These are phyloP conservation scores for Mola mola DNA, from an alignment of 2,113 vertebrate species.

Conservation along the genomic window DNA sequence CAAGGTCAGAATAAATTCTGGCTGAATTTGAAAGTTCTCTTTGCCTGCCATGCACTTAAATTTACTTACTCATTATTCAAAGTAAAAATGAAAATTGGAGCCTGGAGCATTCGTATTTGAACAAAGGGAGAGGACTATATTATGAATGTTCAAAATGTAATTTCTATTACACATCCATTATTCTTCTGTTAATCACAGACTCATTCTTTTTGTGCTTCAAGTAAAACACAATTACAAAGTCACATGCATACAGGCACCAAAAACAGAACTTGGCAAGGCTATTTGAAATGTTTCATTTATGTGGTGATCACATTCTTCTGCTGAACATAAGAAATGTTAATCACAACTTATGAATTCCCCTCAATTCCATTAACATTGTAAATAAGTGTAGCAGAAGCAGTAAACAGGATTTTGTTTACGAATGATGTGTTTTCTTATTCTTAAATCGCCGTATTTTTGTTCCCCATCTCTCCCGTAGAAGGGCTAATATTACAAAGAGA, in stretches of 20 bases:
- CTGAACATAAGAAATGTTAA: conserved; percentile 65
- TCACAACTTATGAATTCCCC: conserved; percentile 53
- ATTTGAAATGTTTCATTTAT: conserved; percentile 78
- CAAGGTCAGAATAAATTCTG: conserved; percentile 72
- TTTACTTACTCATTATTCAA: conserved; percentile 81
- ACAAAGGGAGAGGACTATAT: conserved; percentile 80
- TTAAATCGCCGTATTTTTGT: conserved; percentile 63
- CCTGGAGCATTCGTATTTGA: conserved; percentile 81
- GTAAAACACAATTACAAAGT: conserved; percentile 79
- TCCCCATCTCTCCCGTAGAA: conserved; percentile 61
- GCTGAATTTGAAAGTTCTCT: conserved; percentile 68
- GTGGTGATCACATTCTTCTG: conserved; percentile 35
- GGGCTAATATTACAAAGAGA: conserved; percentile 77
- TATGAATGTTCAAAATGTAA: conserved; percentile 82
- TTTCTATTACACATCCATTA: conserved; percentile 84
- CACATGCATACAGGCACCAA: conserved; percentile 68
- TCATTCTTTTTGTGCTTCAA: conserved; percentile 73
- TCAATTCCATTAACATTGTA: conserved; percentile 53
- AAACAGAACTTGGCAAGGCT: conserved; percentile 65
- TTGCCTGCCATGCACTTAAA: conserved; percentile 67
- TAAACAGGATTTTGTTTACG: conserved; percentile 29
- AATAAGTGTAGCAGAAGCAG: conserved; percentile 36
- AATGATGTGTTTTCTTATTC: conserved; percentile 47
- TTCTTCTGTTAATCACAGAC: conserved; percentile 84
- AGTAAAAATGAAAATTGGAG: conserved; percentile 78